phyloP scores from a whole-genome alignment of 2,113 vertebrate genomes.

The Cyprinus carpio region DNA sequence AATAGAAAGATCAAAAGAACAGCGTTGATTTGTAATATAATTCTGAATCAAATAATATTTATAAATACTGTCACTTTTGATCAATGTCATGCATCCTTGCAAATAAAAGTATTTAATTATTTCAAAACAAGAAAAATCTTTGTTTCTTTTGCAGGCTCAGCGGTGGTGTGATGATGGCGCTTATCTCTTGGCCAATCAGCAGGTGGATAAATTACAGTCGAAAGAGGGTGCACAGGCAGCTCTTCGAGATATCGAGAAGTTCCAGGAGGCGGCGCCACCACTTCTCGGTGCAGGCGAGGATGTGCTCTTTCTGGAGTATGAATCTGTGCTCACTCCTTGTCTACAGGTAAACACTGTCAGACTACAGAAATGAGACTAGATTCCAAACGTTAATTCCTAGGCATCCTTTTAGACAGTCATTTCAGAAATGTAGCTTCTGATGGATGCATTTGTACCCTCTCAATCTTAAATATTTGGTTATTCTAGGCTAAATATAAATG shows the following conservation, averaged over 20 bases:
- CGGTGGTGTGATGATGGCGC: constrained; percentile 90
- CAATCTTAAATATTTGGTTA: background rate
- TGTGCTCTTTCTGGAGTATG: constrained; percentile 79
- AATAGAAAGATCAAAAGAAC: no score
- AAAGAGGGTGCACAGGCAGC: constrained; percentile 87
- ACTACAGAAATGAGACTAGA: background rate
- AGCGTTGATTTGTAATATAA: no score
- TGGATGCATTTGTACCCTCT: background rate
- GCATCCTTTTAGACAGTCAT: background rate
- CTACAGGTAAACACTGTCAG: constrained; percentile 79
- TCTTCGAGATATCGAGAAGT: constrained; percentile 86
- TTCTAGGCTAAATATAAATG: background rate
- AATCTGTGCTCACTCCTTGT: constrained; percentile 82
- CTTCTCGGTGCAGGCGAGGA: constrained; percentile 81
- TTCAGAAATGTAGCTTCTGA: background rate
- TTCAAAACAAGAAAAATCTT: no score
- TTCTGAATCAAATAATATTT: no score
- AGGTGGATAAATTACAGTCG: constrained; percentile 86
- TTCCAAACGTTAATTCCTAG: no score
- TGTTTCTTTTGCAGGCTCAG: constrained; percentile 76
- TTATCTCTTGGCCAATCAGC: constrained; percentile 90
- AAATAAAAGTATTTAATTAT: no score
- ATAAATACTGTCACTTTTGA: no score
- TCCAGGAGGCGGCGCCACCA: constrained; percentile 80
- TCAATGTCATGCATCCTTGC: no score